Evolutionary conservation across 2,113 vertebrate genomes (phyloP).

Genomic region (Saimiri boliviensis): DNA sequence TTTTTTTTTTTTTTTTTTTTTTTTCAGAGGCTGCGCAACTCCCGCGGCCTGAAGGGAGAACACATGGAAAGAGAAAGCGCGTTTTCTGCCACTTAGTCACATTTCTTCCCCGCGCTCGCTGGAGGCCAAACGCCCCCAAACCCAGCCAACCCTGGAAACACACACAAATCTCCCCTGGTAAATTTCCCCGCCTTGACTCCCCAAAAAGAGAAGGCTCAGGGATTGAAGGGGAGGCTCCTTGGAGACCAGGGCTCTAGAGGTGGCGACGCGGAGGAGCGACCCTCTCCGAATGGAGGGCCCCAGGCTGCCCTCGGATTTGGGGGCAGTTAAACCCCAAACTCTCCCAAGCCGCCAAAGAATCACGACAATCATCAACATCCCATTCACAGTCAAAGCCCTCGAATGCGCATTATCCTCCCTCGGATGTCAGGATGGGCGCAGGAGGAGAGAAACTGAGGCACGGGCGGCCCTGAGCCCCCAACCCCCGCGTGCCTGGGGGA

Average conservation of each 20-base stretch:
- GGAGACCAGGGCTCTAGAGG: neutral
- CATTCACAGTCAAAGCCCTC: neutral
- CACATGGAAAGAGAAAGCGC: neutral
- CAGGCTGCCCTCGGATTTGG: neutral
- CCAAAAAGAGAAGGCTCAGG: neutral
- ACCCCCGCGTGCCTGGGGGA: neutral
- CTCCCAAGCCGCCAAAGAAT: neutral
- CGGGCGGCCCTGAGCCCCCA: too few relatives aligned
- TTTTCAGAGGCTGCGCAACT: neutral
- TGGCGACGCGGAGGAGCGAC: neutral
- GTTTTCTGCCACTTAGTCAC: slow-evolving; percentile 55
- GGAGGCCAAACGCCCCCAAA: slow-evolving; percentile 56
- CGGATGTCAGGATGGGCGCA: accelerated
- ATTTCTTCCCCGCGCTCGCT: neutral
- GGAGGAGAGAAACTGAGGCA: neutral
- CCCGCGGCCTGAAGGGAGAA: neutral
- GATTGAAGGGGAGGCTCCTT: neutral
- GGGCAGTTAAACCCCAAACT: neutral
- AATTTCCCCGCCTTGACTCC: neutral
- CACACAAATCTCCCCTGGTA: slow-evolving; percentile 22
- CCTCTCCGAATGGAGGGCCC: neutral
- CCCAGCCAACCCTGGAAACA: slow-evolving; percentile 29
- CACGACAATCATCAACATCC: neutral
- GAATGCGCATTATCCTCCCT: neutral
- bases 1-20: too few relatives aligned